Evolutionary conservation across 2,113 vertebrate genomes (phyloP).

Genomic region (Gymnocephalus cernua): DNA sequence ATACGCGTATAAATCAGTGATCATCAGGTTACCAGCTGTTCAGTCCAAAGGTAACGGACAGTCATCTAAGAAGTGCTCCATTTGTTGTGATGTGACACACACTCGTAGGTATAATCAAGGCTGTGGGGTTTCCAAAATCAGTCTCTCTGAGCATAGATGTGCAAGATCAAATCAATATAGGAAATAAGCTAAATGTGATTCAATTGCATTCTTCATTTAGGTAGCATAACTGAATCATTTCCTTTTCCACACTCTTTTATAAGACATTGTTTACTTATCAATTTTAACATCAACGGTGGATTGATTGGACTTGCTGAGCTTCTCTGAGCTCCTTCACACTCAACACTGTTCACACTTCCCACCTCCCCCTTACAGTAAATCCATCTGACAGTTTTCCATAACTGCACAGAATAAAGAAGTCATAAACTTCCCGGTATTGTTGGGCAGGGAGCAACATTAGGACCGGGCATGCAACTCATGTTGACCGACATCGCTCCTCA

Average conservation of each 20-base stretch:
- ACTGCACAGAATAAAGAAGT: slow-evolving; percentile 45
- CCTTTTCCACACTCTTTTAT: not conserved
- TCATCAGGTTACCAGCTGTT: slow-evolving; percentile 38
- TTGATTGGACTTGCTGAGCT: slow-evolving; percentile 17
- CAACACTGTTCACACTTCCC: not conserved
- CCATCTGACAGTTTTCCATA: slow-evolving; percentile 25
- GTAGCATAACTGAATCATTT: not conserved
- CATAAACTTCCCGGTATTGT: slow-evolving; percentile 57
- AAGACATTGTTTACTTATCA: slow-evolving; percentile 27
- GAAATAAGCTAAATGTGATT: slow-evolving; percentile 45
- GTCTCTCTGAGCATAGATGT: slow-evolving; percentile 41
- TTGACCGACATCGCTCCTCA: slow-evolving; percentile 70
- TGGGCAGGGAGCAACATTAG: slow-evolving; percentile 21
- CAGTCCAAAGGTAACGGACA: not conserved
- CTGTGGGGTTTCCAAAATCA: slow-evolving; percentile 56
- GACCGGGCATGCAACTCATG: slow-evolving; percentile 54
- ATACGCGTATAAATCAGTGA: slow-evolving; percentile 31
- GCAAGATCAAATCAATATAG: slow-evolving; percentile 59
- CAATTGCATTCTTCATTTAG: slow-evolving; percentile 10
- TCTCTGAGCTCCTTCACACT: not conserved
- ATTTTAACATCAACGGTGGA: not conserved
- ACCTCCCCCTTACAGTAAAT: no score
- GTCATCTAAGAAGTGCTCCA: slow-evolving; percentile 10
- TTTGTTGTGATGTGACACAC: slow-evolving; percentile 62
- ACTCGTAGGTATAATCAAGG: slow-evolving; percentile 58